Conservation (phyloP, 2,113 vertebrate genomes). For the Sylvietta virens region DNA sequence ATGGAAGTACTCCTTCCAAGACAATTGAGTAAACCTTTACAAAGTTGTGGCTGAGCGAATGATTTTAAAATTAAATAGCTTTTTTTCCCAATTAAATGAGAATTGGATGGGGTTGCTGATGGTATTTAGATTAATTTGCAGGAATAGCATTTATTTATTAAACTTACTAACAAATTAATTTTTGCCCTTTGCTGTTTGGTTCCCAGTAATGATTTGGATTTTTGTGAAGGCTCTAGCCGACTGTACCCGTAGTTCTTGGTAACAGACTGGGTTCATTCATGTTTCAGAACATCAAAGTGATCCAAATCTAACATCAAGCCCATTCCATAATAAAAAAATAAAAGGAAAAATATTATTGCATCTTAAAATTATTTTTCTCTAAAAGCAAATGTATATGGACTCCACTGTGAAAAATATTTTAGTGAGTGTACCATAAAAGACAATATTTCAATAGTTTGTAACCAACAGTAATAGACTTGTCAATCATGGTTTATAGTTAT, state of each 20-base stretch:
- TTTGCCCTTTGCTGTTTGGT: background rate
- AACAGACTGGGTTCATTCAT: background rate
- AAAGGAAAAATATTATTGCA: background rate
- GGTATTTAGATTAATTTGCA: background rate
- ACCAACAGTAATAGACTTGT: conserved; percentile 63
- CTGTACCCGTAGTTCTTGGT: background rate
- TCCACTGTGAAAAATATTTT: conserved; percentile 50
- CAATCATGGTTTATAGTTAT: conserved; percentile 62
- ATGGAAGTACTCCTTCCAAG: background rate
- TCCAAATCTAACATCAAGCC: background rate
- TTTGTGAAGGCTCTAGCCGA: background rate
- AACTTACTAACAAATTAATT: background rate
- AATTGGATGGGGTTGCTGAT: background rate
- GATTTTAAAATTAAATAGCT: background rate
- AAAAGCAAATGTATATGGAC: conserved; percentile 46
- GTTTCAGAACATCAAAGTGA: background rate
- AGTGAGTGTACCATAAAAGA: conserved; percentile 32
- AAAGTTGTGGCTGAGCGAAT: background rate
- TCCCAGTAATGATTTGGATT: background rate
- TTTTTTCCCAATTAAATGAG: background rate
- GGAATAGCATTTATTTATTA: background rate
- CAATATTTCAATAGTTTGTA: conserved; percentile 62
- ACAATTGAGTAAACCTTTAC: background rate
- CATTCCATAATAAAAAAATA: background rate
- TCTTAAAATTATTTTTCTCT: conserved; percentile 45